Evolutionary conservation across 2,113 vertebrate genomes (phyloP), one percentile per base, ranked within the genome.

Genomic region (Trinectes maculatus): DNA sequence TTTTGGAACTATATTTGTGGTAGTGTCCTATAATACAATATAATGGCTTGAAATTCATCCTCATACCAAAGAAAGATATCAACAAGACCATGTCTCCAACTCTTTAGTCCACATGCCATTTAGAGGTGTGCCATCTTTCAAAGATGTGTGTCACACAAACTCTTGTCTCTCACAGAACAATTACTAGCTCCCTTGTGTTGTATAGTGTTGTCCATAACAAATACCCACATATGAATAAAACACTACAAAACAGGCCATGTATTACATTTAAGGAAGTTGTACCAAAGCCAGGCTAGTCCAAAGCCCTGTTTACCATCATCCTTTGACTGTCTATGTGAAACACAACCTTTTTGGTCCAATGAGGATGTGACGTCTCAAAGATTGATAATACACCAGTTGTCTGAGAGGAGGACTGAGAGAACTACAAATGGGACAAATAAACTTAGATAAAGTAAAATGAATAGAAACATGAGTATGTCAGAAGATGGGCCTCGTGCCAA

Each of bases 391-490:
- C n/a, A n/a, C n/a, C n/a, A n/a, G n/a, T n/a, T n/a, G n/a, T n/a
- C n/a, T n/a, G n/a, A n/a, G n/a, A n/a, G n/a, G n/a, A n/a, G n/a
- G n/a, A n/a, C n/a, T n/a, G n/a, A n/a, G n/a, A n/a, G n/a, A n/a
- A n/a, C n/a, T n/a, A 10, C 13, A 62, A 28, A 39, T n/a, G 6
- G 16, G 24, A 0, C 7, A 16, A 24, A 19, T 28, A 34, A 12
- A 25, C 2, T 28, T 25, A 48, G 34, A 56, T 56, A 62, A n/a
- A 18, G n/a, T 29, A 15, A 28, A 54, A 24, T 13, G 11, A 69
- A 76, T 55, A 54, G 54, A 66, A 48, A 59, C 33, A 48, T 8
- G n/a, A 60, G 21, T 4, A 11, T 12, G 42, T 28, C 16, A 49
- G n/a, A 21, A 19, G 19, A 49, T 29, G 2, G 40, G 40, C 40